phyloP scores from a whole-genome alignment of 1,140 invertebrate genomes.

The Stenopsyche tienmushanensis region DNA sequence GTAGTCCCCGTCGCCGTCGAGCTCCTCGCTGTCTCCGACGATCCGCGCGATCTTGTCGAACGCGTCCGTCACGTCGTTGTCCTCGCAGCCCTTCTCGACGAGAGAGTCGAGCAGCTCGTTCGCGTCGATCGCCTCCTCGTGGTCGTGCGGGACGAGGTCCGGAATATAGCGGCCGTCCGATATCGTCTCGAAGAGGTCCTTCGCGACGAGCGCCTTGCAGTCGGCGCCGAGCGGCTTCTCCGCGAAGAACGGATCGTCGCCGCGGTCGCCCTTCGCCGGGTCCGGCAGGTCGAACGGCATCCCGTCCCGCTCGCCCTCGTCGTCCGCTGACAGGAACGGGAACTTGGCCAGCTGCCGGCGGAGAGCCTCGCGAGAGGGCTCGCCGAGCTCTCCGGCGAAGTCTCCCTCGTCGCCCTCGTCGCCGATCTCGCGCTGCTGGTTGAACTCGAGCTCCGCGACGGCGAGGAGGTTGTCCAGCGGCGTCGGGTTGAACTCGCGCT shows the following conservation, averaged over 20 bases:
- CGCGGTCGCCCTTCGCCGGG: slow-evolving; percentile 42
- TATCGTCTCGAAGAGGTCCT: slow-evolving; percentile 56
- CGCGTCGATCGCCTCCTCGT: slow-evolving; percentile 53
- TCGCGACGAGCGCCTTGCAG: slow-evolving; percentile 47
- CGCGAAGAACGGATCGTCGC: slow-evolving; percentile 48
- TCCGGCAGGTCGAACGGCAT: slow-evolving; percentile 53
- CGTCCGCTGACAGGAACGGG: slow-evolving; percentile 48
- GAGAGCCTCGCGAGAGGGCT: neutral
- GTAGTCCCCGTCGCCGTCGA: slow-evolving; percentile 49
- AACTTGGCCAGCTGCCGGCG: slow-evolving; percentile 36
- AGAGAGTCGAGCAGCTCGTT: slow-evolving; percentile 58
- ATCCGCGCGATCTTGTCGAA: slow-evolving; percentile 52
- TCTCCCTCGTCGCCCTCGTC: slow-evolving; percentile 2
- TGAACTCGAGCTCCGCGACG: slow-evolving; percentile 59
- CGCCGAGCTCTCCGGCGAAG: neutral
- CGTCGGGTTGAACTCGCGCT: slow-evolving; percentile 45
- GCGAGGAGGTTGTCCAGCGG: slow-evolving; percentile 60
- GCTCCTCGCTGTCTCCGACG: slow-evolving; percentile 45
- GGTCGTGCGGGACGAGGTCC: slow-evolving; percentile 55
- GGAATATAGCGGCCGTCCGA: slow-evolving; percentile 53
- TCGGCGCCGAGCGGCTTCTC: slow-evolving; percentile 46
- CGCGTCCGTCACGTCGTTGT: slow-evolving; percentile 55
- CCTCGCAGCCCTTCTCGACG: slow-evolving; percentile 61
- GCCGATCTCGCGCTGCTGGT: slow-evolving; percentile 47
- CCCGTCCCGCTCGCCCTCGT: slow-evolving; percentile 50